Conservation (phyloP, 2,888 invertebrate genomes). For the Eubasilissa splendida region DNA sequence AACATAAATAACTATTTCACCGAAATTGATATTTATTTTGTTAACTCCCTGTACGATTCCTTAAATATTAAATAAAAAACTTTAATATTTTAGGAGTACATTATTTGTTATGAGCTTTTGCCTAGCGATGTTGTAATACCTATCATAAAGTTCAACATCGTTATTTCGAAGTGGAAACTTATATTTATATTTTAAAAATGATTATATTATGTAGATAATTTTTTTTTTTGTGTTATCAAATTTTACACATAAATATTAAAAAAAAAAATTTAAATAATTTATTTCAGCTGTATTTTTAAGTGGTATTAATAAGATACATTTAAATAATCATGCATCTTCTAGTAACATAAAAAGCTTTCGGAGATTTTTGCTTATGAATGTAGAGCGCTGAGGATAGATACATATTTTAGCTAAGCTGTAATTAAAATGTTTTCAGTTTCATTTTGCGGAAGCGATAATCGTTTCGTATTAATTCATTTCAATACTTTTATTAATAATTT, state of each 20-base stretch:
- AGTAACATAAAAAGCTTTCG: constrained; percentile 13
- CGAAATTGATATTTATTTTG: too few species aligned
- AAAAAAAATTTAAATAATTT: background rate
- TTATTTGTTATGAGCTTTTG: too few species aligned
- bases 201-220: too few species aligned
- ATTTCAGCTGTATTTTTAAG: constrained; percentile 25
- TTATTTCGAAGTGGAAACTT: too few species aligned
- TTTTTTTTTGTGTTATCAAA: background rate
- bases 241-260: background rate
- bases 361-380: constrained; percentile 15
- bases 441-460: background rate
- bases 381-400: constrained; percentile 24
- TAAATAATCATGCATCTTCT: constrained; percentile 9
- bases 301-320: background rate
- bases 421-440: constrained; percentile 7
- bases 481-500: constrained; percentile 25
- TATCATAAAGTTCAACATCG: too few species aligned
- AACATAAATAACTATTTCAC: too few species aligned
- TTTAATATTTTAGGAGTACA: too few species aligned
- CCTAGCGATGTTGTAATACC: too few species aligned
- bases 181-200: too few species aligned
- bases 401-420: constrained; percentile 1
- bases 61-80: too few species aligned
- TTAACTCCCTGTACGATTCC: too few species aligned
- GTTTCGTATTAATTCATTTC: constrained; percentile 23